Evolutionary conservation across 1,140 invertebrate species (phyloP).

Genomic region (Cecropterus lyciades): DNA sequence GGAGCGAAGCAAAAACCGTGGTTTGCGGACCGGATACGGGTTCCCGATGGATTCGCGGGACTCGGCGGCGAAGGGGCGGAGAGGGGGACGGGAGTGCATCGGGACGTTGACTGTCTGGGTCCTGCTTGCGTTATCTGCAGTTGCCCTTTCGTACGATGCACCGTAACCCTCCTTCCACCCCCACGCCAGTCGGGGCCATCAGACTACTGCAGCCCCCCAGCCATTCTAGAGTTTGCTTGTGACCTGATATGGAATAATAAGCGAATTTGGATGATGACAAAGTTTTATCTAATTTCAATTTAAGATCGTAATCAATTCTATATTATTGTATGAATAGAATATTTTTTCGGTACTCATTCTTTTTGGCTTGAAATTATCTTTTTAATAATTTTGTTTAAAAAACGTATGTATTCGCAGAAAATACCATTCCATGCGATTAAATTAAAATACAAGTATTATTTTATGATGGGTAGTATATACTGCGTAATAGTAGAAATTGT

Average conservation of each 20-base stretch:
- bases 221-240: conserved; percentile 70
- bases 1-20: conserved; percentile 71
- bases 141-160: conserved; percentile 82
- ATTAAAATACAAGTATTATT: too few relatives aligned
- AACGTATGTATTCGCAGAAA: too few relatives aligned
- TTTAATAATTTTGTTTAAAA: too few relatives aligned
- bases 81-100: conserved; percentile 65
- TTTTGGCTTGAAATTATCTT: too few relatives aligned
- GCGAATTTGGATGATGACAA: conserved; percentile 1
- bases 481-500: not conserved
- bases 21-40: conserved; percentile 74
- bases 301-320: not conserved
- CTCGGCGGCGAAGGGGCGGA: conserved; percentile 32
- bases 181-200: conserved; percentile 53
- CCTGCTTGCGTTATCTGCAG: conserved; percentile 77
- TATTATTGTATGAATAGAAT: not conserved
- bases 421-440: too few relatives aligned
- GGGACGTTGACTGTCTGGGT: conserved; percentile 81
- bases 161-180: conserved; percentile 77
- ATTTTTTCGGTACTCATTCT: not conserved
- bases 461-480: not conserved
- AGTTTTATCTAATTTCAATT: not conserved
- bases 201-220: conserved; percentile 70
- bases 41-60: conserved; percentile 64
- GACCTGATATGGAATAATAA: conserved; percentile 65